These are phyloP conservation scores for Drosophila lini DNA, from an alignment of 1,140 invertebrate species.

Conservation along the genomic window DNA sequence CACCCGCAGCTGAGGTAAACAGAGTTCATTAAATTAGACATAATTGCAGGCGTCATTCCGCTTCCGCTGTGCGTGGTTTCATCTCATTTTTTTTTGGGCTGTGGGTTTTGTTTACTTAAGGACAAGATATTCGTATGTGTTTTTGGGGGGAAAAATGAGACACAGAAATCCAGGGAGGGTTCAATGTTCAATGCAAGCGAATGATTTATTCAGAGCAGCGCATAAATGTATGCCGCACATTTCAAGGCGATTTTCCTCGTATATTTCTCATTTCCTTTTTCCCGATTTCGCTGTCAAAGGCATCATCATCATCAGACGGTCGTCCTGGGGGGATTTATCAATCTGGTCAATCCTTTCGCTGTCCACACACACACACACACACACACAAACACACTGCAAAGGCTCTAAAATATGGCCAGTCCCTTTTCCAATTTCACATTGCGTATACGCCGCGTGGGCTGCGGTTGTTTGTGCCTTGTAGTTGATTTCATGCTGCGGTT, in stretches of 20 bases:
- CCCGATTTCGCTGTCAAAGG: constrained; percentile 20
- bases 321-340: constrained; percentile 28
- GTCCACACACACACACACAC: neutral
- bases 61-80: constrained; percentile 15
- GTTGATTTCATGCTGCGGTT: constrained; percentile 48
- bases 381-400: neutral
- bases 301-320: constrained; percentile 8
- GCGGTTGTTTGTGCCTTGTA: constrained; percentile 19
- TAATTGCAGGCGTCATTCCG: constrained; percentile 25
- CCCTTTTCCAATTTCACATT: constrained; percentile 22
- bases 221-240: constrained; percentile 35
- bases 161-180: neutral
- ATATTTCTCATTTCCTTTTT: constrained; percentile 7
- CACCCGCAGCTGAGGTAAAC: constrained; percentile 32
- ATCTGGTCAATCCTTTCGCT: constrained; percentile 36
- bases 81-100: neutral
- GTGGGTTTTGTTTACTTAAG: constrained; percentile 1
- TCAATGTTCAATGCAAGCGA: constrained; percentile 34
- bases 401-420: constrained; percentile 23
- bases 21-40: constrained; percentile 37
- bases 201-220: constrained; percentile 57
- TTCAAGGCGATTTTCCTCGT: neutral
- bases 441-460: constrained; percentile 27
- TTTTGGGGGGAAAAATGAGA: neutral
- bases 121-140: neutral